These are phyloP conservation scores for Megaceryle torquata DNA, from an alignment of 2,113 vertebrate species.

Conservation along the genomic window DNA sequence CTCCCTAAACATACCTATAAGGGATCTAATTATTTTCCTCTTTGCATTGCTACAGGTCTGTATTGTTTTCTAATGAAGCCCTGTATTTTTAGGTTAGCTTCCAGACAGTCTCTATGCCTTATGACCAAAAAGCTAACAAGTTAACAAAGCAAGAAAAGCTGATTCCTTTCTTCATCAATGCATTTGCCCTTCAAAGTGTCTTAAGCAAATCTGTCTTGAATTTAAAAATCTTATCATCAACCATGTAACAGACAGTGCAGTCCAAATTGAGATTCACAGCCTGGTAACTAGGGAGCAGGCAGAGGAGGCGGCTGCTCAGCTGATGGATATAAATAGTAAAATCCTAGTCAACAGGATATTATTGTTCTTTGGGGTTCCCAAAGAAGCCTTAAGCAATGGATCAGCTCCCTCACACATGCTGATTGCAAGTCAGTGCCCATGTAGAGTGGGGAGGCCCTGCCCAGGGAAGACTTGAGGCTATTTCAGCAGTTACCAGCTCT, in stretches of 20 bases:
- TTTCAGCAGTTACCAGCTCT: neutral
- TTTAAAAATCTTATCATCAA: neutral
- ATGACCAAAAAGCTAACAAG: neutral
- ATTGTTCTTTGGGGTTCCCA: slow-evolving; percentile 56
- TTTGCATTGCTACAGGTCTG: neutral
- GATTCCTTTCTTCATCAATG: neutral
- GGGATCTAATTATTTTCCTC: neutral
- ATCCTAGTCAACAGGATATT: slow-evolving; percentile 58
- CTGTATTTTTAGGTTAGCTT: neutral
- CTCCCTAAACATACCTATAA: neutral
- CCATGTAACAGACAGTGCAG: neutral
- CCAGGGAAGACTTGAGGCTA: neutral
- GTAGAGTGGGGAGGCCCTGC: neutral
- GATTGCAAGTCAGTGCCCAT: rapidly evolving
- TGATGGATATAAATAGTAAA: slow-evolving; percentile 57
- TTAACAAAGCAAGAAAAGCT: neutral
- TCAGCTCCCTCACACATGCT: slow-evolving; percentile 4
- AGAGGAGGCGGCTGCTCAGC: slow-evolving; percentile 31
- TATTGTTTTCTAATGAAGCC: neutral
- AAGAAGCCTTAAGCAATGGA: slow-evolving; percentile 46
- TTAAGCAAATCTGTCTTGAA: neutral
- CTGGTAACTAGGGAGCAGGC: slow-evolving; percentile 41
- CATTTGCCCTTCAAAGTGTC: neutral
- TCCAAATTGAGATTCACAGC: slow-evolving; percentile 16
- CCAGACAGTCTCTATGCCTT: neutral